Evolutionary conservation across 2,797 vertebrate species (phyloP).

Genomic region (Xenentodon cancila): DNA sequence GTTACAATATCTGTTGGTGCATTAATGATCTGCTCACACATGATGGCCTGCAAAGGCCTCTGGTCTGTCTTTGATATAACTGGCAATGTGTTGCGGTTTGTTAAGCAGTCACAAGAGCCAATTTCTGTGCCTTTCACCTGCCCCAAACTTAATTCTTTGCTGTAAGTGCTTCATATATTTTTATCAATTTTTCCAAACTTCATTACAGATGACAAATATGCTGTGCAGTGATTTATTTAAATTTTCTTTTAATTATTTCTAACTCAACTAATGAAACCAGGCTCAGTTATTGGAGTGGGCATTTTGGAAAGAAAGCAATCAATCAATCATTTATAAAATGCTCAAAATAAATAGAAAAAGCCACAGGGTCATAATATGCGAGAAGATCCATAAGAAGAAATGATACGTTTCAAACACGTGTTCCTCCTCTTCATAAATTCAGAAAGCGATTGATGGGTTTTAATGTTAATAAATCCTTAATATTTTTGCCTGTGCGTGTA

Average conservation of each 20-base stretch:
- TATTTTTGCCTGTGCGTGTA: neutral
- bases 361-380: conserved; percentile 35
- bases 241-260: conserved; percentile 8
- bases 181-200: conserved; percentile 69
- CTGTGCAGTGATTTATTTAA: conserved; percentile 59
- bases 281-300: conserved; percentile 59
- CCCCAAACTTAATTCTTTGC: conserved; percentile 61
- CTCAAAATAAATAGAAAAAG: conserved; percentile 36
- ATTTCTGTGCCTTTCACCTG: conserved; percentile 66
- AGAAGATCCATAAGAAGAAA: conserved; percentile 16
- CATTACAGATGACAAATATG: conserved; percentile 57
- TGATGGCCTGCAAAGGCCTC: conserved; percentile 52
- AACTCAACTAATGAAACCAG: conserved; percentile 44
- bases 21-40: conserved; percentile 58
- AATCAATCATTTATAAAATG: conserved; percentile 26
- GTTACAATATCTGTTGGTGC: conserved; percentile 63
- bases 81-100: conserved; percentile 55
- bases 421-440: conserved; percentile 21
- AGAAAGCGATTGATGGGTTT: conserved; percentile 23
- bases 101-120: conserved; percentile 65
- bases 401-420: conserved; percentile 34
- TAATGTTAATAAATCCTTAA: conserved; percentile 31
- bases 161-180: conserved; percentile 76
- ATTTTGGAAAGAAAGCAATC: conserved; percentile 37
- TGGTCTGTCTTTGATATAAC: conserved; percentile 67